These are phyloP conservation scores for Ceuthmochares aereus DNA, from an alignment of 2,113 vertebrate genomes.

Conservation along the genomic window DNA sequence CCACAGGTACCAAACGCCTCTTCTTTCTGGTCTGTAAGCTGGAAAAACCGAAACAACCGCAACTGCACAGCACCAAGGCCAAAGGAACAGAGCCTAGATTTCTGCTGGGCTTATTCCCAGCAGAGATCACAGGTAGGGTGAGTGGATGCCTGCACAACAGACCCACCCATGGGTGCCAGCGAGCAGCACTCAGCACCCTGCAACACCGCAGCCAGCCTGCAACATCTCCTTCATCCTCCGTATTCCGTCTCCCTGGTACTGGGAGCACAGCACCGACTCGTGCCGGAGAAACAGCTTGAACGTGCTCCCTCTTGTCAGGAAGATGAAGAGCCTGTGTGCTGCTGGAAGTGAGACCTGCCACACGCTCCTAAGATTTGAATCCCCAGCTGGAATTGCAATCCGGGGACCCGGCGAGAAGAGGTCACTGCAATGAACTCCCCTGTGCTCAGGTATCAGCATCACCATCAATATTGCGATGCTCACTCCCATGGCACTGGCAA, in stretches of 20 bases:
- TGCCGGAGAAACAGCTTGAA: not conserved
- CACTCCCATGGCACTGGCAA: not conserved
- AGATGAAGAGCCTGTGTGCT: not conserved
- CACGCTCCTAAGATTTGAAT: not conserved
- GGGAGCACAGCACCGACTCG: not conserved
- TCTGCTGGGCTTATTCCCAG: not conserved
- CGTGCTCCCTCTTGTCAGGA: not conserved
- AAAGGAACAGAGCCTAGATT: not conserved
- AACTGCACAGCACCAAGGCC: not conserved
- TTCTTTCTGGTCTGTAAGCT: not conserved
- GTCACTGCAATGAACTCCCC: not conserved
- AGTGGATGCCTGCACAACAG: not conserved
- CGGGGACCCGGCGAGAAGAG: not conserved
- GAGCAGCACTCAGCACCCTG: too few relatives aligned
- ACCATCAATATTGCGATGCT: not conserved
- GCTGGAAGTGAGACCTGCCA: conserved; percentile 6
- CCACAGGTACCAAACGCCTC: not conserved
- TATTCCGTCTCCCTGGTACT: not conserved
- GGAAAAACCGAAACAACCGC: not conserved
- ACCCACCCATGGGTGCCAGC: rapidly evolving
- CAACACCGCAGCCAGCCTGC: rapidly evolving
- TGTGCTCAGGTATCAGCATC: not conserved
- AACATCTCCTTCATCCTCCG: not conserved
- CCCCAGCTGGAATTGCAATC: not conserved
- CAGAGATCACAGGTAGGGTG: rapidly evolving